These are phyloP conservation scores for Ischnura elegans DNA, from an alignment of 2,888 invertebrate species.

Conservation along the genomic window DNA sequence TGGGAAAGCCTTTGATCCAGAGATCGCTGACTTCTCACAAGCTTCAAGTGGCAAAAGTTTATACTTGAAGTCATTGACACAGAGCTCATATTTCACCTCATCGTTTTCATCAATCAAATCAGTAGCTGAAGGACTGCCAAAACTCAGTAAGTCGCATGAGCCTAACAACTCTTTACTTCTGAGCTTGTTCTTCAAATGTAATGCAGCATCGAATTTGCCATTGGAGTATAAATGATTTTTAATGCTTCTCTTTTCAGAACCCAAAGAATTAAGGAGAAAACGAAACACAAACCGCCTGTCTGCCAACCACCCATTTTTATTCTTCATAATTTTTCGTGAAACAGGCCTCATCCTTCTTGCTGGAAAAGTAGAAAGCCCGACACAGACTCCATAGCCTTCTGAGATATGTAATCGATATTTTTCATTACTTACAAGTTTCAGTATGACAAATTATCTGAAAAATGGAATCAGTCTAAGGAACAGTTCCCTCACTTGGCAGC, in stretches of 20 bases:
- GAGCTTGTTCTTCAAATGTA: not conserved
- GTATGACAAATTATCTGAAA: no score
- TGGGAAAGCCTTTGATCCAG: constrained; percentile 23
- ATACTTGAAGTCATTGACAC: constrained; percentile 73
- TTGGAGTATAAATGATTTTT: not conserved
- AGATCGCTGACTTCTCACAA: constrained; percentile 54
- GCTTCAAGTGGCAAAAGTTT: constrained; percentile 69
- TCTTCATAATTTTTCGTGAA: constrained; percentile 74
- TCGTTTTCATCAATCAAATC: constrained; percentile 75
- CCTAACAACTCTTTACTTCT: not conserved
- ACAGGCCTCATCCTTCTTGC: constrained; percentile 74
- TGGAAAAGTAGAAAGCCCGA: constrained; percentile 74
- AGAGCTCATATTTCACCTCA: constrained; percentile 75
- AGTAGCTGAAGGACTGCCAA: constrained; percentile 73
- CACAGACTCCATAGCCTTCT: constrained; percentile 73
- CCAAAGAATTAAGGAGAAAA: constrained; percentile 72
- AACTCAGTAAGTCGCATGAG: constrained; percentile 72
- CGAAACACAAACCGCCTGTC: constrained; percentile 70
- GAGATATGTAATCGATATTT: no score
- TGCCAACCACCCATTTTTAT: constrained; percentile 74
- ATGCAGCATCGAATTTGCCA: no score
- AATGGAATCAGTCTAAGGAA: no score
- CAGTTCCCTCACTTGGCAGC: no score
- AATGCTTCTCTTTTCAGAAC: constrained; percentile 71
- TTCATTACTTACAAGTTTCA: no score